Evolutionary conservation across 2,888 invertebrate species (phyloP), one percentile per base, ranked within the genome.

Genomic region (Oscheius myriophilus): DNA sequence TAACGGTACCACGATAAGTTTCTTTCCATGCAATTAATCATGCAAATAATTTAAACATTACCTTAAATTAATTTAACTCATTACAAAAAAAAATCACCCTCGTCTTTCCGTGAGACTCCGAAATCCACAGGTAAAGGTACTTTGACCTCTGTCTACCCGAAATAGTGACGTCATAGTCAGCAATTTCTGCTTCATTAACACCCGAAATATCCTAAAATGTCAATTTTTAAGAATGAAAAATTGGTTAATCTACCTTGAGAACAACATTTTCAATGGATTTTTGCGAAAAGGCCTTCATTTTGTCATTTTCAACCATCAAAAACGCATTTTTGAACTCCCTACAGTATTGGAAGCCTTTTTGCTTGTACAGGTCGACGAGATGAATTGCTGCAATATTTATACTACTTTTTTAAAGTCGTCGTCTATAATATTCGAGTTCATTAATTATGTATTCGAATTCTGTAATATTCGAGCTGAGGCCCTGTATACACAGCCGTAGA

Each of bases 51-150:
- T n/a, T n/a, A n/a, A n/a, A n/a, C n/a, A n/a, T n/a, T n/a, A n/a
- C n/a, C n/a, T n/a, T n/a, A n/a, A n/a, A n/a, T n/a, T n/a, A n/a
- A n/a, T n/a, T n/a, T n/a, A n/a, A n/a, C n/a, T n/a, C n/a, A n/a
- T n/a, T n/a, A n/a, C n/a, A n/a, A n/a, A n/a, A n/a, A n/a, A n/a
- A n/a, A n/a, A n/a, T n/a, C n/a, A 33, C 33, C 33, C 33, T 3
- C 3, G 33, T 33, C 9, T 33, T 33, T 33, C 33, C 33, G 33
- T 33, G 33, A 21, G 61, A 49, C 18, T 23, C 39, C 9, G 61
- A 49, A 33, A 61, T 25, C 61, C 61, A 61, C 25, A 61, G 21
- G 4, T 46, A 16, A 18, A 61, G 61, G 25, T 61, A 61, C 18
- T 49, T 49, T 12, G 18, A 12, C 18, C 61, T 25, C 9, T 61